A percentile compares a stretch with the other conserved stretches of the same genome.
phyloP scores from a whole-genome alignment of 2,888 invertebrate species.

The Amphipoea oculea region DNA sequence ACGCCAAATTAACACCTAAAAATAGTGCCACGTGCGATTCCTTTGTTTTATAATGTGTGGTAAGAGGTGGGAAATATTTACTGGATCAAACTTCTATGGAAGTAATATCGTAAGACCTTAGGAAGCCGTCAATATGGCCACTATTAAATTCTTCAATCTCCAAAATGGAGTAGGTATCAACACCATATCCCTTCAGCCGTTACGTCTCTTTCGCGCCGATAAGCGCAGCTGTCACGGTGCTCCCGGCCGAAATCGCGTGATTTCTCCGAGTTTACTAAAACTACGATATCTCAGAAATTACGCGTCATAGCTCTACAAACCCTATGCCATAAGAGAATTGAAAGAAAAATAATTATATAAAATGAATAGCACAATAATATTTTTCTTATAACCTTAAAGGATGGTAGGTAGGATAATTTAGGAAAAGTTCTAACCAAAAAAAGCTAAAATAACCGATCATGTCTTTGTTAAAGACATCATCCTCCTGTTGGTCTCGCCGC shows the following conservation, averaged over 20 bases:
- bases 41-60: constrained; percentile 26
- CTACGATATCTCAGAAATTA: no score
- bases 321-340: no score
- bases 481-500: neutral
- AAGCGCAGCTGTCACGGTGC: no score
- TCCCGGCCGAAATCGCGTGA: no score
- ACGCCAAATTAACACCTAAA: constrained; percentile 47
- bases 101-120: neutral
- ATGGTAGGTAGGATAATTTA: no score
- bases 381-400: neutral
- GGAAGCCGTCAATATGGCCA: neutral
- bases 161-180: neutral
- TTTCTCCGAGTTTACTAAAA: no score
- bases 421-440: neutral
- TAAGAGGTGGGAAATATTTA: neutral
- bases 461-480: neutral
- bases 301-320: no score
- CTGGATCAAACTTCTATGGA: neutral
- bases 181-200: neutral
- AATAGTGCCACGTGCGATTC: constrained; percentile 4
- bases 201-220: no score
- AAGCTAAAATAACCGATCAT: no score
- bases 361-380: neutral
- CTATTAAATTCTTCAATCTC: neutral
- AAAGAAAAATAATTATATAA: neutral